phyloP scores from a whole-genome alignment of 2,797 vertebrate genomes.

The Heterohyrax brucei region DNA sequence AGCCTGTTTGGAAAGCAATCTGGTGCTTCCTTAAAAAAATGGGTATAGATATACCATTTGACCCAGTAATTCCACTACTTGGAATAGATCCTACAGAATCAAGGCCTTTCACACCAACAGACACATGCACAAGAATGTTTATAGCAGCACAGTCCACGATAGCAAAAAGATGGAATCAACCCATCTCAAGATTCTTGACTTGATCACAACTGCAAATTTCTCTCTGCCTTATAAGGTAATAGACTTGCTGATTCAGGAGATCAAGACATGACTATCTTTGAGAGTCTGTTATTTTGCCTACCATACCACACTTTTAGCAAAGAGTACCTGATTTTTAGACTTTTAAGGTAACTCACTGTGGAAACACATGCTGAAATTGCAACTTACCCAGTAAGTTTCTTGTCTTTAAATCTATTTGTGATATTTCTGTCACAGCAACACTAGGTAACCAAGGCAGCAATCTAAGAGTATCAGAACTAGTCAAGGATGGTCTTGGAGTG shows the following conservation, averaged over 20 bases:
- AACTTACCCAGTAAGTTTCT: neutral
- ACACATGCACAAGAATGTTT: no score
- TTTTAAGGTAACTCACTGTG: conserved; percentile 33
- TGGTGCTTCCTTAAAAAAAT: no score
- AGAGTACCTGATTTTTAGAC: neutral
- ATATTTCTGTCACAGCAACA: neutral
- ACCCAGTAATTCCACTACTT: no score
- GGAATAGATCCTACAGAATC: no score
- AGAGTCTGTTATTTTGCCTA: no score
- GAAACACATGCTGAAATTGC: conserved; percentile 6
- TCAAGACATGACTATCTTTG: neutral
- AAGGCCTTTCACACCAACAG: no score
- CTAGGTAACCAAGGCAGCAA: neutral
- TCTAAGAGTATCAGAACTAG: neutral
- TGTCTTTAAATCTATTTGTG: neutral
- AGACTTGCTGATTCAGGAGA: neutral
- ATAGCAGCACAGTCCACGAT: no score
- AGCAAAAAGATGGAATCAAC: no score
- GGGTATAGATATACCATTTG: no score
- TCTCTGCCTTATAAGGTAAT: neutral
- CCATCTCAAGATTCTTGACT: neutral
- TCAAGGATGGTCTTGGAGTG: neutral
- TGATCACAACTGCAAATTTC: neutral
- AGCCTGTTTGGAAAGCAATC: no score
- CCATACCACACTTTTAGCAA: neutral